Evolutionary conservation across 2,113 vertebrate genomes (phyloP).

Genomic region (Lophura nycthemera): DNA sequence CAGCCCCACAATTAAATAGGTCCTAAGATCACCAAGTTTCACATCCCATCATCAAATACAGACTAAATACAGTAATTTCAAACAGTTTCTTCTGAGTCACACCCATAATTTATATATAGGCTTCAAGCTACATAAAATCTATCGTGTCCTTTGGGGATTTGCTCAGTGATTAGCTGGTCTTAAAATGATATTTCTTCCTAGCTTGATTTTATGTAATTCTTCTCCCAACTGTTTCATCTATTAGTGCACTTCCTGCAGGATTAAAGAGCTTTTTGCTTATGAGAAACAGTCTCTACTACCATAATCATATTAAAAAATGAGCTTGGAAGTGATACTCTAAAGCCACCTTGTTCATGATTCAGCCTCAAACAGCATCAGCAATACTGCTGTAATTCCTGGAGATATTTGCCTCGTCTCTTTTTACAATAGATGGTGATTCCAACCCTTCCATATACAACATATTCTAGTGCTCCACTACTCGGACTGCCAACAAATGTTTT

Average conservation of each 20-base stretch:
- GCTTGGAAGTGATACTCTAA: neutral
- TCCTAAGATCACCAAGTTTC: neutral
- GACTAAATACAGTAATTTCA: neutral
- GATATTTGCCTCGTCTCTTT: neutral
- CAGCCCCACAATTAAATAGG: neutral
- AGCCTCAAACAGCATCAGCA: neutral
- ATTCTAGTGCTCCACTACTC: neutral
- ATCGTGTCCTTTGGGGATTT: neutral
- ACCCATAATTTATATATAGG: neutral
- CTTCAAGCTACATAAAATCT: neutral
- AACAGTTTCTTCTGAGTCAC: slow-evolving; percentile 1
- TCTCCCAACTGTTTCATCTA: neutral
- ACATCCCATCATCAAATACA: neutral
- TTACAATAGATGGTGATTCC: neutral
- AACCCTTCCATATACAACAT: neutral
- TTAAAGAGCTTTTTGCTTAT: neutral
- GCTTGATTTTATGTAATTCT: neutral
- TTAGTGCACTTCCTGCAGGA: neutral
- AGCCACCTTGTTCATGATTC: neutral
- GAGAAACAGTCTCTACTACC: neutral
- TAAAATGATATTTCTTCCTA: neutral
- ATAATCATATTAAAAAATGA: neutral
- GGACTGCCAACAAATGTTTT: neutral
- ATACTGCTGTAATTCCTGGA: neutral
- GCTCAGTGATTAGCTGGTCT: neutral